Evolutionary conservation across 2,888 invertebrate genomes (phyloP).

Genomic region (Heteromurus nitidus): DNA sequence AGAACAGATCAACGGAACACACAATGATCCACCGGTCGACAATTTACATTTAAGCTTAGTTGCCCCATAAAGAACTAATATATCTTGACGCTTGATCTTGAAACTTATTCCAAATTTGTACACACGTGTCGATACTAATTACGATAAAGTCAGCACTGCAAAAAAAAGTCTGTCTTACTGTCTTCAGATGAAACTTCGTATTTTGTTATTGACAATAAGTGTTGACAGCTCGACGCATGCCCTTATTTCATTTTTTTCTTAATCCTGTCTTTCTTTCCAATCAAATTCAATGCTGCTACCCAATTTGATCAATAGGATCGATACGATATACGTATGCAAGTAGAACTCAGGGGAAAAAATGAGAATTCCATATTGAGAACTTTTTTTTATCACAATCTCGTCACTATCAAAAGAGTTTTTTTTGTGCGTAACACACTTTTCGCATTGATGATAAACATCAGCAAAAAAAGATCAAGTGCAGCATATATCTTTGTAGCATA

Average conservation of each 20-base stretch:
- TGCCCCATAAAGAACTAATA: too few relatives aligned
- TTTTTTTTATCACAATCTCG: too few relatives aligned
- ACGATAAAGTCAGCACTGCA: neutral
- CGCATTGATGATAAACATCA: too few relatives aligned
- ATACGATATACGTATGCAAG: neutral
- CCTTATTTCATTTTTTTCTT: constrained; percentile 27
- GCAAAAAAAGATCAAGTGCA: constrained; percentile 1
- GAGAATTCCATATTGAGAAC: constrained; percentile 2
- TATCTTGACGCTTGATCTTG: too few relatives aligned
- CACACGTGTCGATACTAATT: neutral
- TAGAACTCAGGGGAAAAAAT: neutral
- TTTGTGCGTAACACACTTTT: too few relatives aligned
- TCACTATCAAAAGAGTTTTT: too few relatives aligned
- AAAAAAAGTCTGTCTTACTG: neutral
- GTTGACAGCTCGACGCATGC: constrained; percentile 45
- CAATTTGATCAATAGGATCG: neutral
- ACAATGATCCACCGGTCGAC: too few relatives aligned
- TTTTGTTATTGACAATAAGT: constrained; percentile 2
- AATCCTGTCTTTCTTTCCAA: constrained; percentile 18
- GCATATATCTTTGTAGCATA: too few relatives aligned
- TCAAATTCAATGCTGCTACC: constrained; percentile 19
- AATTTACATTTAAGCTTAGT: too few relatives aligned
- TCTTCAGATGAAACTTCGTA: neutral
- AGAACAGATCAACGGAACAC: too few relatives aligned
- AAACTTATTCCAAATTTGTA: constrained; percentile 7